These are phyloP conservation scores for Prietella phreatophila DNA, from an alignment of 2,113 vertebrate genomes.

Conservation along the genomic window DNA sequence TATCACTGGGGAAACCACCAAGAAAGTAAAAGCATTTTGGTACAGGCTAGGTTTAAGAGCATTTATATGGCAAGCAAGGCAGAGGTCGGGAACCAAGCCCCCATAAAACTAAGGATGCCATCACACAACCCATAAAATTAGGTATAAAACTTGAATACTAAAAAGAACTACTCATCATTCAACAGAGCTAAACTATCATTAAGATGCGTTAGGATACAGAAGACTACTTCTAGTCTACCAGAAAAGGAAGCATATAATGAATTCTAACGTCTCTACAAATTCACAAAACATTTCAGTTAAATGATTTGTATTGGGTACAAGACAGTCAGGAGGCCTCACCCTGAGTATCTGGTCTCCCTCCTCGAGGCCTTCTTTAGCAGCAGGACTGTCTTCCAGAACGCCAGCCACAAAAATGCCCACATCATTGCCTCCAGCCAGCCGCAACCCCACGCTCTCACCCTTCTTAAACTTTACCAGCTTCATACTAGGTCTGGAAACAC, in stretches of 20 bases:
- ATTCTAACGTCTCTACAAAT: neutral
- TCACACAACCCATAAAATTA: slow-evolving; percentile 44
- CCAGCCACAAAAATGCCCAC: slow-evolving; percentile 98
- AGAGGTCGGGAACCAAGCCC: slow-evolving; percentile 40
- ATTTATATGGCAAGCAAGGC: slow-evolving; percentile 47
- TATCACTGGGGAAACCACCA: slow-evolving; percentile 60
- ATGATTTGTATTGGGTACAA: neutral
- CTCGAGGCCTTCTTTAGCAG: slow-evolving; percentile 96
- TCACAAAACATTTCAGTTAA: neutral
- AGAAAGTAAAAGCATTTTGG: slow-evolving; percentile 60
- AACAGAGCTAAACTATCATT: slow-evolving; percentile 41
- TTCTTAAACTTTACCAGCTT: slow-evolving; percentile 99
- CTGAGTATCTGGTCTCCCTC: slow-evolving; percentile 99
- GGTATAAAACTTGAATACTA: slow-evolving; percentile 37
- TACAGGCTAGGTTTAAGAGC: slow-evolving; percentile 49
- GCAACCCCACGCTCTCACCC: slow-evolving; percentile 95
- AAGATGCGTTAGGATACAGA: neutral
- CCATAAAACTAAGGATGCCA: slow-evolving; percentile 51
- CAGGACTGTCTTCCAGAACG: slow-evolving; percentile 95
- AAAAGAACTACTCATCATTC: slow-evolving; percentile 35
- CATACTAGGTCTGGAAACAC: slow-evolving; percentile 89
- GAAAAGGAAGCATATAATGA: neutral
- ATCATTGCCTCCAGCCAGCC: slow-evolving; percentile 96
- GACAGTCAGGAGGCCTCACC: slow-evolving; percentile 71
- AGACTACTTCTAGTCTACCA: neutral